Evolutionary conservation across 1,140 invertebrate species (phyloP).

Genomic region (Drosophila mauritiana): DNA sequence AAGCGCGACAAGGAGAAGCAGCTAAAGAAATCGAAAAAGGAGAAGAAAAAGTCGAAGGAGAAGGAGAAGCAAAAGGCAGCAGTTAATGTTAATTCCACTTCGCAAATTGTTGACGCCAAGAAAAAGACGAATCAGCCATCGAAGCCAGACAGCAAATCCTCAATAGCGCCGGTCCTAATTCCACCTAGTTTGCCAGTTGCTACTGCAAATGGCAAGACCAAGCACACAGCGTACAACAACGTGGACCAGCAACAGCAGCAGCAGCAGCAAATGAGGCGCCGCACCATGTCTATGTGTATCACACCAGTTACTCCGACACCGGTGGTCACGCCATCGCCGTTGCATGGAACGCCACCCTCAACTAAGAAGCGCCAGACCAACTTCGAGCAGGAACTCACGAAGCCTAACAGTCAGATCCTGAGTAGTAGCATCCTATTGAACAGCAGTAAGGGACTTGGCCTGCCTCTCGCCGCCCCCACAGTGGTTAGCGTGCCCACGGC

Average conservation of each 20-base stretch:
- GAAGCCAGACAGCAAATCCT: slow-evolving; percentile 14
- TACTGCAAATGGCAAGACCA: slow-evolving; percentile 56
- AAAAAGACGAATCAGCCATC: slow-evolving; percentile 39
- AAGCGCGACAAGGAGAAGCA: slow-evolving; percentile 62
- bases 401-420: slow-evolving; percentile 72
- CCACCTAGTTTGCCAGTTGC: neutral
- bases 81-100: neutral
- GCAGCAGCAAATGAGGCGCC: slow-evolving; percentile 53
- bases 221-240: slow-evolving; percentile 27
- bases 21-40: slow-evolving; percentile 67
- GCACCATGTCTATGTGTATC: slow-evolving; percentile 68
- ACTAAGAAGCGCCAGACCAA: slow-evolving; percentile 76
- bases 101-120: slow-evolving; percentile 31
- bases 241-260: slow-evolving; percentile 29
- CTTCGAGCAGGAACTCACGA: slow-evolving; percentile 78
- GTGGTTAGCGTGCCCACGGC: slow-evolving; percentile 3
- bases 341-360: slow-evolving; percentile 11
- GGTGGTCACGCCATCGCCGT: neutral
- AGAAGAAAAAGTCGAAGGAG: slow-evolving; percentile 71
- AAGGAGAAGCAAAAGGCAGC: slow-evolving; percentile 55
- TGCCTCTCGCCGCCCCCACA: neutral
- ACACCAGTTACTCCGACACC: slow-evolving; percentile 19
- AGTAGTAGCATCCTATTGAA: slow-evolving; percentile 72
- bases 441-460: slow-evolving; percentile 53
- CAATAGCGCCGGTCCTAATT: slow-evolving; percentile 3